Conservation (phyloP, 2,797 vertebrate genomes). For the Acestrorhynchus altus region DNA sequence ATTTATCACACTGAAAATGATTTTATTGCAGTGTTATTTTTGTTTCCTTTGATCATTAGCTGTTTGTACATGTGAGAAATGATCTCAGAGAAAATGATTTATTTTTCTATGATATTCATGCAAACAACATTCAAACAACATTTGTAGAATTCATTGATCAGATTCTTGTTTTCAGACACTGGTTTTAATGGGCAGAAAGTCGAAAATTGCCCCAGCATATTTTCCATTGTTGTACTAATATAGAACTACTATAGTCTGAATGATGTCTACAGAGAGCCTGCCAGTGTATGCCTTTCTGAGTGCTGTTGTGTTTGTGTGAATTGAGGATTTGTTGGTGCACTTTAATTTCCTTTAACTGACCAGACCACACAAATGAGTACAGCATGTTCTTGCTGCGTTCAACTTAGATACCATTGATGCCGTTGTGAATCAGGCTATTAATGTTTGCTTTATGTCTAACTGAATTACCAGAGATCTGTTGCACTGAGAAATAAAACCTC, state of each 20-base stretch:
- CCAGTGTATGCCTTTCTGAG: conserved; percentile 9
- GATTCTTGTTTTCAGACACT: conserved; percentile 14
- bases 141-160: conserved; percentile 24
- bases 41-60: conserved; percentile 38
- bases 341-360: background rate
- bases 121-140: conserved; percentile 34
- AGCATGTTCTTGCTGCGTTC: conserved; percentile 18
- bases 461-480: conserved; percentile 31
- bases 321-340: conserved; percentile 1
- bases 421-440: conserved; percentile 17
- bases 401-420: conserved; percentile 30
- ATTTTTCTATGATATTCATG: conserved; percentile 59
- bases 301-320: background rate
- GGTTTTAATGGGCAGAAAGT: background rate
- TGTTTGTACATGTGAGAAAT: conserved; percentile 43
- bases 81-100: conserved; percentile 48
- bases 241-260: background rate
- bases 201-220: conserved; percentile 13
- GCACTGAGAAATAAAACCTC: conserved; percentile 34
- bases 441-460: conserved; percentile 20
- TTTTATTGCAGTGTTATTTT: background rate
- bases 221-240: conserved; percentile 1
- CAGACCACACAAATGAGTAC: background rate
- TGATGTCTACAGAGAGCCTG: background rate
- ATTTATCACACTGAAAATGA: conserved; percentile 1